phyloP scores from a whole-genome alignment of 1,140 invertebrate species.

The Tetraneura akinire region DNA sequence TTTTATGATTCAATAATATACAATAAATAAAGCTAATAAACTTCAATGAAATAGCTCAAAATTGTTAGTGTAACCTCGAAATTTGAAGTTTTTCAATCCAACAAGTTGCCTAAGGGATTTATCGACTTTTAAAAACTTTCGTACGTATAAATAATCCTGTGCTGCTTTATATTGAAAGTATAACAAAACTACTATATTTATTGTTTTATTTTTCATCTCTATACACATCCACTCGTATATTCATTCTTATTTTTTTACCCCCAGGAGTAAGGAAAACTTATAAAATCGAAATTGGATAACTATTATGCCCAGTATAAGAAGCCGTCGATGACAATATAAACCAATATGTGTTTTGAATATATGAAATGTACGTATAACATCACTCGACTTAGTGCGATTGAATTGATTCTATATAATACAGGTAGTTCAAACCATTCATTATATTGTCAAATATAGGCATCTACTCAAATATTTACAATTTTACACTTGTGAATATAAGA shows the following conservation, averaged over 20 bases:
- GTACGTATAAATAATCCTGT: slow-evolving; percentile 18
- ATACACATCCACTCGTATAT: not conserved
- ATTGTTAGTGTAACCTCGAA: slow-evolving; percentile 34
- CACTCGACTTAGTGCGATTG: not conserved
- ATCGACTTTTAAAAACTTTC: slow-evolving; percentile 44
- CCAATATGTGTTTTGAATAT: not conserved
- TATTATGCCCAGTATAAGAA: not conserved
- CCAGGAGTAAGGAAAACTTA: slow-evolving; percentile 22
- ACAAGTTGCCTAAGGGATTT: slow-evolving; percentile 34
- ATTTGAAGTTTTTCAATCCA: slow-evolving; percentile 48
- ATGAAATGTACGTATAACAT: slow-evolving; percentile 20
- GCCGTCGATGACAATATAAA: slow-evolving; percentile 41
- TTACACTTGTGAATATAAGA: no score
- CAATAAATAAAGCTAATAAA: slow-evolving; percentile 42
- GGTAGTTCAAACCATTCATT: not conserved
- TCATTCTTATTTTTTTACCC: slow-evolving; percentile 33
- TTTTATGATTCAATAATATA: slow-evolving; percentile 10
- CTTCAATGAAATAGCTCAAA: slow-evolving; percentile 24
- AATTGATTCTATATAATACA: not conserved
- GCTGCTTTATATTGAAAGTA: slow-evolving; percentile 37
- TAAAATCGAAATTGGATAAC: slow-evolving; percentile 36
- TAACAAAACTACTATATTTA: slow-evolving; percentile 46
- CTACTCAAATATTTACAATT: no score
- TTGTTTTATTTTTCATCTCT: slow-evolving; percentile 42
- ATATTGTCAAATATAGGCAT: no score